Evolutionary conservation across 1,140 invertebrate species (phyloP).

Genomic region (Lordiphosa collinella): DNA sequence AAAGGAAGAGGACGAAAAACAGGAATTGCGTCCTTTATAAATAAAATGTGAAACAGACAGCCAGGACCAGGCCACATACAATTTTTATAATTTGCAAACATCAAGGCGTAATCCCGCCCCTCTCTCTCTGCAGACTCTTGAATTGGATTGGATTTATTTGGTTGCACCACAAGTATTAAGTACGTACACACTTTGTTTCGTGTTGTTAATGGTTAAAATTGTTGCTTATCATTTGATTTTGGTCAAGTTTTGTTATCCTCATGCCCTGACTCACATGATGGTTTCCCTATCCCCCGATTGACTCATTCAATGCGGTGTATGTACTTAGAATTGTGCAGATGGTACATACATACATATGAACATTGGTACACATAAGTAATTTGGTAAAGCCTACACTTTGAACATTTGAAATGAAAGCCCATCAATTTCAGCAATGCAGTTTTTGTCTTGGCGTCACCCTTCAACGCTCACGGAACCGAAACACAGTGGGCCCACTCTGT

Average conservation of each 20-base stretch:
- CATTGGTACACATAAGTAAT: background rate
- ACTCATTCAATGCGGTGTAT: too few species aligned
- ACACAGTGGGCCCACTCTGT: too few species aligned
- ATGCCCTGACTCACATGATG: too few species aligned
- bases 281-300: too few species aligned
- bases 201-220: background rate
- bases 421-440: too few species aligned
- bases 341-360: background rate
- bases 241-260: too few species aligned
- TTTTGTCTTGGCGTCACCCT: too few species aligned
- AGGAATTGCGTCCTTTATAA: too few species aligned
- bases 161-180: background rate
- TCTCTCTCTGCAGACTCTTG: background rate
- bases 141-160: background rate
- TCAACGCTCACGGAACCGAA: too few species aligned
- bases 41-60: too few species aligned
- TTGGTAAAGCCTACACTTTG: background rate
- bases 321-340: background rate
- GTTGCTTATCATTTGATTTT: background rate
- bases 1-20: too few species aligned
- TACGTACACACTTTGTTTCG: background rate
- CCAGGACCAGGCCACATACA: background rate
- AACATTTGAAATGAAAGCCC: too few species aligned
- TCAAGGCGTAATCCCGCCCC: background rate
- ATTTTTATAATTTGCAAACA: constrained; percentile 5